phyloP scores from a whole-genome alignment of 2,797 vertebrate species.

The Glyptemys insculpta region DNA sequence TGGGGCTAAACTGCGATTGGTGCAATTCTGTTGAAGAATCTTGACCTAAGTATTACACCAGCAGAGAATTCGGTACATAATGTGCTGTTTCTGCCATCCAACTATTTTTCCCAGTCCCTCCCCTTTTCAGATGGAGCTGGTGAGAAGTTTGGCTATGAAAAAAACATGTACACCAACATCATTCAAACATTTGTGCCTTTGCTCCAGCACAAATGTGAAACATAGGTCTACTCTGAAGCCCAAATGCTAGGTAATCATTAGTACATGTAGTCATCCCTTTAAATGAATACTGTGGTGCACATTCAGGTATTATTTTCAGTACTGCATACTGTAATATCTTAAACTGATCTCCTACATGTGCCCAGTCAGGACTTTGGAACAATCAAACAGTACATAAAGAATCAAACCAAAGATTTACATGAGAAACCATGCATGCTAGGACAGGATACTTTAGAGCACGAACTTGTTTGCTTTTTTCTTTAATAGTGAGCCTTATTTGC shows the following conservation, averaged over 20 bases:
- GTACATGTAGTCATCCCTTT: neutral
- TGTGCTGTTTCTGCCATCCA: neutral
- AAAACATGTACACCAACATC: neutral
- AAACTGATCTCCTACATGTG: neutral
- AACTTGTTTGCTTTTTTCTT: constrained; percentile 51
- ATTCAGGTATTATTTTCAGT: neutral
- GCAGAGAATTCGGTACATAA: neutral
- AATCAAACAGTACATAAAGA: neutral
- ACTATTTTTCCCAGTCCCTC: rapidly evolving
- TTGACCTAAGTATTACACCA: neutral
- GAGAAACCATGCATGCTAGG: constrained; percentile 37
- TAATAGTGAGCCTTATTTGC: constrained; percentile 8
- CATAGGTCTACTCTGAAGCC: neutral
- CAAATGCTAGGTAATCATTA: neutral
- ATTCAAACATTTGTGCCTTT: neutral
- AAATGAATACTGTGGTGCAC: neutral
- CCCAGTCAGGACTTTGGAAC: neutral
- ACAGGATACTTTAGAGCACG: constrained; percentile 41
- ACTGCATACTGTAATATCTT: neutral
- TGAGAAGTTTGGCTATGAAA: neutral
- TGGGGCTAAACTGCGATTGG: neutral
- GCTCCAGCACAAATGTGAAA: neutral
- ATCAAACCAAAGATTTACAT: constrained; percentile 8
- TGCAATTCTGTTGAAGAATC: too few relatives aligned
- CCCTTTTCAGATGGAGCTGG: neutral